Base-by-base conservation (phyloP, 1,140 invertebrate species). In the Phymastichus coffea region DNA sequence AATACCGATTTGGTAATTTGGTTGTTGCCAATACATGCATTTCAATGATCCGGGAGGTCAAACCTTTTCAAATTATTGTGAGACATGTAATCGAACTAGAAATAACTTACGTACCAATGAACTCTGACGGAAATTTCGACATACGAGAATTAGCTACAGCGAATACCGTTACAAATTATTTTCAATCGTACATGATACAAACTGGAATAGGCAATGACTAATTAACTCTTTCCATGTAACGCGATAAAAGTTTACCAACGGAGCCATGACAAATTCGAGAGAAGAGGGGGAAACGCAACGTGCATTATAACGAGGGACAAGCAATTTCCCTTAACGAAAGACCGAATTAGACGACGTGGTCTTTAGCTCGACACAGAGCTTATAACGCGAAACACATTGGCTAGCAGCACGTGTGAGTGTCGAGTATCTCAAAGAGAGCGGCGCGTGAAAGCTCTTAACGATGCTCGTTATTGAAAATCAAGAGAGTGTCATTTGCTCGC, bases 381-480 rank as follows among this genome's bases (percentile, higher is more conserved):
- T 1, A 7, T 58, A 58, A 58, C 41, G 47, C 56, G 38, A 44
- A 58, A 58, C 56, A 58, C 37, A 58, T 58, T 58, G n/a, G 2
- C n/a, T n/a, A n/a, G n/a, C n/a, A 75, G 77, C 76, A 79, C 77
- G 77, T 78, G 77, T 74, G 72, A 67, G 69, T 68, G 70, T 78
- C 76, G 68, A 66, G 74, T 79, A 72, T 77, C 77, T 67, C 65
- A 72, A 63, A 51, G 48, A 20, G 17, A 33, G 58, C 65, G 57
- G 63, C 58, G 58, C 56, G 30, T 54, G 52, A 55, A 51, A 64
- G 67, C 67, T n/a, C n/a, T 71, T 78, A 77, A 78, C 73, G 75
- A 76, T 76, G 72, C 61, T 73, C 70, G 68, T 77, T 75, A 76
- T 77, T 77, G 75, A 77, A 77, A 77, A 74, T 77, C 71, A 66